Evolutionary conservation across 1,140 invertebrate species (phyloP), one percentile per base, ranked within the genome.

Genomic region (Micrasema minimum): DNA sequence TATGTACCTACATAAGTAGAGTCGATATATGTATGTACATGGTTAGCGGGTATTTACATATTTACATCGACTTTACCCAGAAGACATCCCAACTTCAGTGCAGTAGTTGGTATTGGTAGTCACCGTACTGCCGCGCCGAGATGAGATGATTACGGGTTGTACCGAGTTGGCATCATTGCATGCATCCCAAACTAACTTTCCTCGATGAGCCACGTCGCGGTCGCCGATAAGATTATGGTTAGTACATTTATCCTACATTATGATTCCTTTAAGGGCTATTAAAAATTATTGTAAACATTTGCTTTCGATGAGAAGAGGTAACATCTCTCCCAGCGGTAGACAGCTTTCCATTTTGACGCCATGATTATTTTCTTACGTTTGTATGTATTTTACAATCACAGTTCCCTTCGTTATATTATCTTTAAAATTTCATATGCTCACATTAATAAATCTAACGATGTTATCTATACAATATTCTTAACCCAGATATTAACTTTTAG

Each of bases 311-410:
- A 57, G 53, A 57, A n/a, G n/a, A n/a, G 53, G 18, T 51, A n/a
- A 37, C 53, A 57, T 7, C n/a, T 45, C 43, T 20, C 48, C 20
- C 53, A 57, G n/a, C 53, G 53, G n/a, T 51, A 22, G 50, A 10
- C 50, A 26, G 26, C 53, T 57, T 66, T 66, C 69, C 61, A 57
- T 71, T 41, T 68, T 61, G 70, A 70, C 68, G 61, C 68, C 68
- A 61, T 22, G 26, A 70, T 50, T 31, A 46, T 35, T 64, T 66
- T 14, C 53, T 57, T 14, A 57, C 53, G 31, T 57, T 57, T 57
- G 43, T 66, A 66, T 43, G 53, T 74, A 70, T 71, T 74, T 73
- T 74, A 71, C 72, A 75, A 75, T 75, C 72, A 75, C 72, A 75
- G 72, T 69, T 75, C 72, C 64, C 64, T 71, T 59, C 37, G 46